Conservation (phyloP, 2,797 vertebrate species). For the Halcyon smyrnensis region DNA sequence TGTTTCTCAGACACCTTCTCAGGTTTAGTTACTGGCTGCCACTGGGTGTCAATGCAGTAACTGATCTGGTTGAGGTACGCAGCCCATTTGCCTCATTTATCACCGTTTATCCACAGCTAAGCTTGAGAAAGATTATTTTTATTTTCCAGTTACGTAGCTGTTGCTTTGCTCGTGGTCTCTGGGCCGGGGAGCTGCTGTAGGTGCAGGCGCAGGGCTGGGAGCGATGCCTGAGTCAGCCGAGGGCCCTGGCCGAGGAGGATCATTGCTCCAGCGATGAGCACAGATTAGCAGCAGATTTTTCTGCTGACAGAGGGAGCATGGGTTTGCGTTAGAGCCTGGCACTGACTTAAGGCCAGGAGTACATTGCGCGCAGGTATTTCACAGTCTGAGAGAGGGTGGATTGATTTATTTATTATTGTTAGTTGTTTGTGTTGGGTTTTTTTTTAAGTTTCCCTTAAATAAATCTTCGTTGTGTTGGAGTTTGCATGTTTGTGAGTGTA, state of each 20-base stretch:
- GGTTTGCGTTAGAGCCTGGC: background rate
- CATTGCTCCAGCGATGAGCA: background rate
- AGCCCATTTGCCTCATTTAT: background rate
- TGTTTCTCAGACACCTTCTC: background rate
- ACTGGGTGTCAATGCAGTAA: background rate
- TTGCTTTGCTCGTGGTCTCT: background rate
- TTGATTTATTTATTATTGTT: background rate
- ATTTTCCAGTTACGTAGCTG: background rate
- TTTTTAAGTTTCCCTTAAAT: background rate
- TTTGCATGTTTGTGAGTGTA: background rate
- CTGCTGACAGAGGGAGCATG: conserved; percentile 38
- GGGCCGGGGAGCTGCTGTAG: background rate
- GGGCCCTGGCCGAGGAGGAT: background rate
- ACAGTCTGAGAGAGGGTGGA: background rate
- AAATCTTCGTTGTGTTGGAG: background rate
- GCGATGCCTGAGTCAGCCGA: background rate
- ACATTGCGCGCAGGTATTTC: background rate
- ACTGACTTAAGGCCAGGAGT: background rate
- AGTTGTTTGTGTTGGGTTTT: no score
- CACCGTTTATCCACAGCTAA: fast-evolving
- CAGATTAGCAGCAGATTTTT: background rate
- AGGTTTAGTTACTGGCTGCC: background rate
- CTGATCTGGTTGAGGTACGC: background rate
- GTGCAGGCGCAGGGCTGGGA: background rate
- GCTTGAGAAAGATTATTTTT: background rate